phyloP scores from a whole-genome alignment of 2,888 invertebrate species.

The Ichneumoninae sp. region DNA sequence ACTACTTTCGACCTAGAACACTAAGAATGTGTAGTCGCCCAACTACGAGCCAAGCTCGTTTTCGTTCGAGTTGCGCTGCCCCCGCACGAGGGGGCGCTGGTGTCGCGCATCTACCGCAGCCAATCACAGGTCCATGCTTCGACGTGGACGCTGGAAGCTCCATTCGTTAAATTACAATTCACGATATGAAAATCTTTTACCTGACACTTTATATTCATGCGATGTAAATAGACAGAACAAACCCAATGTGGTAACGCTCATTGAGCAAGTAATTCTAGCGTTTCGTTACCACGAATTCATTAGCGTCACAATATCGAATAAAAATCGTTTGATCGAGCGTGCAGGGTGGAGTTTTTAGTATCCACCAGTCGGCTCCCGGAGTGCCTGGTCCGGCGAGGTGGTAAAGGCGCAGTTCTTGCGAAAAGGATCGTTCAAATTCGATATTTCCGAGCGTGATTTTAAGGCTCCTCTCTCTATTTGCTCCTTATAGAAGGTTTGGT shows the following conservation, averaged over 20 bases:
- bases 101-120: neutral
- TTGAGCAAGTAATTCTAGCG: neutral
- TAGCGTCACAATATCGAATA: neutral
- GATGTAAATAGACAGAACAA: neutral
- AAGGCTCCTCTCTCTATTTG: slow-evolving; percentile 60
- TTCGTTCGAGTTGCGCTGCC: neutral
- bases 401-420: slow-evolving; percentile 67
- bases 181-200: neutral
- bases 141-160: neutral
- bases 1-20: neutral
- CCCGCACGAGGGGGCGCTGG: neutral
- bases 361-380: slow-evolving; percentile 67
- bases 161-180: neutral
- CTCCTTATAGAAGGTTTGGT: slow-evolving; percentile 64
- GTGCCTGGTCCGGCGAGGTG: slow-evolving; percentile 62
- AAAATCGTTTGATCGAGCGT: neutral
- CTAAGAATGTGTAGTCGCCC: neutral
- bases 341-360: slow-evolving; percentile 24
- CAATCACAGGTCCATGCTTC: neutral
- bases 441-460: slow-evolving; percentile 64
- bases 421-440: slow-evolving; percentile 67
- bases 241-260: neutral
- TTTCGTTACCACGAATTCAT: neutral
- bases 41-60: neutral
- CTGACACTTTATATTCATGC: neutral